Conservation (phyloP, 2,888 invertebrate species). For the Caenorhabditis sp. region DNA sequence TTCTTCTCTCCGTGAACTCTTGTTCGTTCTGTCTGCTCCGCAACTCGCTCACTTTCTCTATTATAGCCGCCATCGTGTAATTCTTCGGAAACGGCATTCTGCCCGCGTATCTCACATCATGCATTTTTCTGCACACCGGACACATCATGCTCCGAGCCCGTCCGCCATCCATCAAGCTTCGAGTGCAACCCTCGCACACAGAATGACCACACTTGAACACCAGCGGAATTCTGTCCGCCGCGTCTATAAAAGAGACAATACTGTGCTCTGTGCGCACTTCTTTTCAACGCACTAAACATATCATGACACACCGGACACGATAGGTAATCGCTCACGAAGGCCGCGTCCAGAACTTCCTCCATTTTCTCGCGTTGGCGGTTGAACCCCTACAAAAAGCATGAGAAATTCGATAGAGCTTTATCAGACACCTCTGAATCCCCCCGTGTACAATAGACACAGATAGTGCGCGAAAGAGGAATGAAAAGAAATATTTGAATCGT, state of each 20-base stretch:
- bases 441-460: too few species aligned
- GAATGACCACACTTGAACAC: constrained; percentile 15
- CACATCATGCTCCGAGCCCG: not conserved
- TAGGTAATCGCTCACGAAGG: too few species aligned
- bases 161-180: not conserved
- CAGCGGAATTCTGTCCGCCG: constrained; percentile 2
- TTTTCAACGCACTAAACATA: constrained; percentile 7
- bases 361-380: too few species aligned
- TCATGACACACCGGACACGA: constrained; percentile 29
- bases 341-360: not conserved
- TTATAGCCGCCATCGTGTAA: not conserved
- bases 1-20: too few species aligned
- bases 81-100: not conserved
- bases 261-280: too few species aligned
- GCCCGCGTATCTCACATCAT: not conserved
- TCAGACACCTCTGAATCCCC: too few species aligned
- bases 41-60: not conserved
- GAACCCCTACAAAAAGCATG: too few species aligned
- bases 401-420: too few species aligned
- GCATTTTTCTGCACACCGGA: constrained; percentile 20
- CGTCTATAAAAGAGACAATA: too few species aligned
- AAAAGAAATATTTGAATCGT: too few species aligned
- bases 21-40: not conserved
- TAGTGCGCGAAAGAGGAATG: too few species aligned
- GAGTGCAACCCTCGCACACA: constrained; percentile 1